Evolutionary conservation across 64 coral and sea anemone species (phyloP).

Genomic region (Pachyseris speciosa): DNA sequence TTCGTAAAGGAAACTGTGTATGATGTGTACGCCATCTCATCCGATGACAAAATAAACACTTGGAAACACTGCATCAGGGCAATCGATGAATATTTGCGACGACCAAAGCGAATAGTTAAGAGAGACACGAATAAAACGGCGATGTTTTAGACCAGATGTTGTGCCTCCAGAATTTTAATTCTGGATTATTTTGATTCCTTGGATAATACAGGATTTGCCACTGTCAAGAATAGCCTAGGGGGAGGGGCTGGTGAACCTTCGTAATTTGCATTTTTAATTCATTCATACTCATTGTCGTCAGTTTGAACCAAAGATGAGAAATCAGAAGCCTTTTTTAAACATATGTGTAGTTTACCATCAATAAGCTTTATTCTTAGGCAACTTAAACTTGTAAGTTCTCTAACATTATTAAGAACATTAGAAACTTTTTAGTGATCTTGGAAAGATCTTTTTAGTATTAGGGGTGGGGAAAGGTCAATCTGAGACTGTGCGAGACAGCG

Average conservation of each 20-base stretch:
- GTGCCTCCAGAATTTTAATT: neutral
- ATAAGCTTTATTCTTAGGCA: too few species aligned
- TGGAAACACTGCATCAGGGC: slow-evolving; percentile 95
- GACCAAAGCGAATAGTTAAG: slow-evolving; percentile 71
- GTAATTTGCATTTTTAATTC: neutral
- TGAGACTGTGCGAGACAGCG: too few species aligned
- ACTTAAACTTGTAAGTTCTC: too few species aligned
- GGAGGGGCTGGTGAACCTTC: neutral
- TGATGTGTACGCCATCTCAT: slow-evolving; percentile 66
- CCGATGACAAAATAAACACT: slow-evolving; percentile 80
- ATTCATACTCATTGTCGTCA: neutral
- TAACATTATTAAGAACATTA: too few species aligned
- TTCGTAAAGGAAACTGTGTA: slow-evolving; percentile 92
- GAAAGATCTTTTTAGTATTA: too few species aligned
- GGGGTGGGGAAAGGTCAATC: too few species aligned
- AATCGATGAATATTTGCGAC: slow-evolving; percentile 87
- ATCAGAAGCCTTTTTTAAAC: too few species aligned
- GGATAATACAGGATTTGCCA: too few species aligned
- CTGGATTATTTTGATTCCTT: neutral
- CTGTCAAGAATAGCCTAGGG: too few species aligned
- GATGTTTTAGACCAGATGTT: neutral
- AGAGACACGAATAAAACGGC: neutral
- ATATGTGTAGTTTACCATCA: too few species aligned
- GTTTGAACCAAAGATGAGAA: too few species aligned
- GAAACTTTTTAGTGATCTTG: too few species aligned